Base-by-base conservation (phyloP, 2,113 vertebrate genomes). In the Prinia subflava region DNA sequence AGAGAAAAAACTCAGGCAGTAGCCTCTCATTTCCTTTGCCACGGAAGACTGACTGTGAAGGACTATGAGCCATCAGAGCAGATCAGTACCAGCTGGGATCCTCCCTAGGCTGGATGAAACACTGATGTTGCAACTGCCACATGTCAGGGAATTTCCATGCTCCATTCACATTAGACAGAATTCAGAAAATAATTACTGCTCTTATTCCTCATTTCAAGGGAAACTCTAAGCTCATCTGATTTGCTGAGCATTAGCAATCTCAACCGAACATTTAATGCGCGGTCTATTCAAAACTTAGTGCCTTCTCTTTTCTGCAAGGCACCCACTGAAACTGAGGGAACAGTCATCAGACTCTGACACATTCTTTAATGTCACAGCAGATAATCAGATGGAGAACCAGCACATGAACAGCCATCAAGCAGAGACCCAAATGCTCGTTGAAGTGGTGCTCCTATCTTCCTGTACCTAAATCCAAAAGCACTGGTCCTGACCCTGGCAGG, bases 1-100 rank as follows among this genome's bases (percentile, higher is more conserved):
- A 64, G 44, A 52, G 8, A 31, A 80, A 77, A 91, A 94, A 13
- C 13, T 52, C 21, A 39, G 62, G 79, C 60, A 2, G 56, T 18
- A 79, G 16, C 30, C 37, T 6, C 76, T 91, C 69, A 81, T 75
- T 95, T 94, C 94, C 91, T 94, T 2, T 90, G 90, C 88, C 79
- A 77, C 1, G 0, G 59, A 77, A 93, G 50, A 75, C 69, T 90
- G 94, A 77, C 79, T 89, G 46, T 15, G 52, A 83, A 83, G 76
- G 42, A 41, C 64, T 33, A 68, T 52, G 64, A 94, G 91, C 42
- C 73, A 84, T 52, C 47, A 47, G 56, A 81, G 60, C 68, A 75
- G 68, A 85, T 88, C 83, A 59, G 33, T 3, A 63, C 71, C 89
- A 92, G 53, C 64, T 84, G 70, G 42, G 93, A 89, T 85, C 84